phyloP scores from a whole-genome alignment of 2,888 invertebrate genomes.

The Aproaerema taeniolella region DNA sequence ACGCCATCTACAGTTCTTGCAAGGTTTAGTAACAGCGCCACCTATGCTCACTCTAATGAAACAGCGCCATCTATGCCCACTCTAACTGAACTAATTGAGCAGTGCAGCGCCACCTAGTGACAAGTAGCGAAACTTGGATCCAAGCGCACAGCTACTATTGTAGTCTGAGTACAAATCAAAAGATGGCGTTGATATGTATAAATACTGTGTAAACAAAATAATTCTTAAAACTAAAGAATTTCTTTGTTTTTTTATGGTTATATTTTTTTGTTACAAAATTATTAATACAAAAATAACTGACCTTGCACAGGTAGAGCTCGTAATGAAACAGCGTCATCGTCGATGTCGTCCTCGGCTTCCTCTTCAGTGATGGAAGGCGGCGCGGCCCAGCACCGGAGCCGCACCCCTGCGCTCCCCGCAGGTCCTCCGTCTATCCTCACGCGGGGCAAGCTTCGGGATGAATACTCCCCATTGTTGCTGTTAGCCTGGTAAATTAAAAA shows the following conservation, averaged over 20 bases:
- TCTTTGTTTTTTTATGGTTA: no score
- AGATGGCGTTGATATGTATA: no score
- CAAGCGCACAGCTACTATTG: no score
- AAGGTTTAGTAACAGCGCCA: neutral
- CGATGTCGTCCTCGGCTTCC: slow-evolving; percentile 79
- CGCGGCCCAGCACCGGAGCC: slow-evolving; percentile 78
- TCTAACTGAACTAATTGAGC: neutral
- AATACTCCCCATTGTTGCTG: slow-evolving; percentile 63
- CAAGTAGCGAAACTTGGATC: neutral
- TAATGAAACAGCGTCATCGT: slow-evolving; percentile 81
- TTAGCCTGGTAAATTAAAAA: slow-evolving; percentile 36
- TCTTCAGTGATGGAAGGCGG: slow-evolving; percentile 83
- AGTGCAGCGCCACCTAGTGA: slow-evolving; percentile 27
- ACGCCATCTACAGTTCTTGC: neutral
- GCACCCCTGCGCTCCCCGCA: slow-evolving; percentile 77
- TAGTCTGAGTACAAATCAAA: no score
- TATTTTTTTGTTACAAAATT: no score
- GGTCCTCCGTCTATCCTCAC: slow-evolving; percentile 83
- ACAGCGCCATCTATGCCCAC: neutral
- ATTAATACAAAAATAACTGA: slow-evolving; percentile 52
- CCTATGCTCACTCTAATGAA: neutral
- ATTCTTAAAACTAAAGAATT: no score
- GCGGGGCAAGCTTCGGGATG: slow-evolving; percentile 75
- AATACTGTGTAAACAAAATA: no score
- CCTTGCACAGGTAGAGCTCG: slow-evolving; percentile 80